Percentiles rank a stretch among this genome's conserved stretches.
Evolutionary conservation across 2,797 vertebrate genomes (phyloP).

Genomic region (Epinephelus coioides): DNA sequence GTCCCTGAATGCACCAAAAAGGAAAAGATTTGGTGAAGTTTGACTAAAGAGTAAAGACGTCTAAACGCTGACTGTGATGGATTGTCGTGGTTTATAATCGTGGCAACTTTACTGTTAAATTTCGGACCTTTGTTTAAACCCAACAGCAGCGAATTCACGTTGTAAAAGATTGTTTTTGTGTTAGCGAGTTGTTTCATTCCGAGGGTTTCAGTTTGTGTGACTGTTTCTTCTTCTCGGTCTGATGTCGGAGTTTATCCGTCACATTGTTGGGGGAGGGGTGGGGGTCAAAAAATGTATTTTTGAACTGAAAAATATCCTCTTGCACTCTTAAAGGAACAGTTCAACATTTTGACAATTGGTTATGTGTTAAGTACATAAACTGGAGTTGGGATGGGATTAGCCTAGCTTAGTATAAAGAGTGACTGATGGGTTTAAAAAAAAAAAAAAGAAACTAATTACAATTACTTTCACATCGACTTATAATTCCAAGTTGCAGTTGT

Average conservation of each 20-base stretch:
- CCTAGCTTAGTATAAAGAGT: slow-evolving; percentile 2
- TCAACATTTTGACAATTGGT: neutral
- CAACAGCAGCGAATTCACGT: neutral
- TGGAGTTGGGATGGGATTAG: neutral
- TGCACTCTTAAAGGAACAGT: neutral
- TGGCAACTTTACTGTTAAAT: slow-evolving; percentile 25
- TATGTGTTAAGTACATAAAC: too few relatives aligned
- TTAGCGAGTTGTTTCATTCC: neutral
- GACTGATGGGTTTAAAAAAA: too few relatives aligned
- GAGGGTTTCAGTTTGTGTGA: neutral
- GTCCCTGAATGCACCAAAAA: slow-evolving; percentile 18
- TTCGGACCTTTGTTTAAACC: neutral
- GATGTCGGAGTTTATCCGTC: neutral
- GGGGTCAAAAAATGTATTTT: neutral
- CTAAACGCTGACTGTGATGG: slow-evolving; percentile 12
- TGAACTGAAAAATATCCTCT: neutral
- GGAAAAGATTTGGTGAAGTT: neutral
- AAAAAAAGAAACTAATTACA: too few relatives aligned
- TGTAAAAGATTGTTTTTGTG: neutral
- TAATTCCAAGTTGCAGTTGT: too few relatives aligned
- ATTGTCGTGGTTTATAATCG: neutral
- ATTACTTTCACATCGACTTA: too few relatives aligned
- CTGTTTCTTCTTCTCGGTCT: neutral
- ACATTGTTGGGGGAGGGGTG: neutral
- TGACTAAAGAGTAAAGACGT: neutral